Conservation (phyloP, 2,113 vertebrate species). For the Mormoops blainvillei region DNA sequence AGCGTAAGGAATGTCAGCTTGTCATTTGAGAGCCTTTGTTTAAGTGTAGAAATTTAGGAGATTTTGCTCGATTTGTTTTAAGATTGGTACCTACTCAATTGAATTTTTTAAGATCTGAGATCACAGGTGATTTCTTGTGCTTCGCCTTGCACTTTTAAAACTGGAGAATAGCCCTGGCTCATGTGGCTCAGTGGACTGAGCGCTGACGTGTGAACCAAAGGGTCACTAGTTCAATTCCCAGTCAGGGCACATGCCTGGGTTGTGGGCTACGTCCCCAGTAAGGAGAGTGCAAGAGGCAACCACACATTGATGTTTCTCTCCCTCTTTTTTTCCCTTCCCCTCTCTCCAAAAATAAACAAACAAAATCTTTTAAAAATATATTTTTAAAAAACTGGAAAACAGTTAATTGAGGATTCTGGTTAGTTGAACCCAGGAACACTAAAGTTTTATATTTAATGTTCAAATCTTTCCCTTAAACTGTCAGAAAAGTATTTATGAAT, state of each 20-base stretch:
- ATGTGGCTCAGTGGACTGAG: no score
- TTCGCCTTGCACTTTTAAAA: background rate
- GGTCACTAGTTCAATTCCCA: no score
- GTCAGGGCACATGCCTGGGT: no score
- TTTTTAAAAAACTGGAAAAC: background rate
- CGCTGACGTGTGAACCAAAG: no score
- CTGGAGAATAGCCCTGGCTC: no score
- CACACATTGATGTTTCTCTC: no score
- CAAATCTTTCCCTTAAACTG: conserved; percentile 20
- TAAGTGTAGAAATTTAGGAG: background rate
- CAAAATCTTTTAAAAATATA: no score
- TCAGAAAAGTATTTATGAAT: background rate
- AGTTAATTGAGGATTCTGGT: background rate
- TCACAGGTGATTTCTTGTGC: background rate
- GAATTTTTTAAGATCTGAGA: background rate
- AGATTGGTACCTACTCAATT: background rate
- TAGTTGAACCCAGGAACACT: background rate
- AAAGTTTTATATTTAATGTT: background rate
- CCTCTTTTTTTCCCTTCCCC: no score
- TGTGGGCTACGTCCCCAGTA: no score
- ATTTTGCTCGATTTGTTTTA: background rate
- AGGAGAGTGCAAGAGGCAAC: no score
- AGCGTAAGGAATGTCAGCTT: background rate
- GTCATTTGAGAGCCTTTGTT: background rate
- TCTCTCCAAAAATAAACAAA: no score